Conservation (phyloP, 2,888 invertebrate genomes). For the Liposcelis brunnea region DNA sequence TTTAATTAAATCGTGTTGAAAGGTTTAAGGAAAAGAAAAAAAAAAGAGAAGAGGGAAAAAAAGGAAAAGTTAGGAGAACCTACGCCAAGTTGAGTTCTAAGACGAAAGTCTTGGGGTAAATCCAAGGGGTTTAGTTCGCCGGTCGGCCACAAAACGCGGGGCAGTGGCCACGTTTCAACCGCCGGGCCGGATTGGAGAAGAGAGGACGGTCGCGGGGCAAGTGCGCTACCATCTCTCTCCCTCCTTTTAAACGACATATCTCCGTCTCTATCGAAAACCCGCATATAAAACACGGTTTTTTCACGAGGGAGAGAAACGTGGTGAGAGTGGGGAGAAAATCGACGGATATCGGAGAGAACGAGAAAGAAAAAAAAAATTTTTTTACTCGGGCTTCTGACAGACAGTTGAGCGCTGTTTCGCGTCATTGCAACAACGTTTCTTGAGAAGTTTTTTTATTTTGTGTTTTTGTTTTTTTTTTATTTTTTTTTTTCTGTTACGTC, state of each 20-base stretch:
- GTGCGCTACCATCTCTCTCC: constrained; percentile 18
- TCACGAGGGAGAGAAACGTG: constrained; percentile 10
- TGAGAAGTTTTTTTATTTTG: no score
- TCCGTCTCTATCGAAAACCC: constrained; percentile 13
- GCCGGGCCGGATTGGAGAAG: constrained; percentile 17
- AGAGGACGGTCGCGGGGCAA: constrained; percentile 17
- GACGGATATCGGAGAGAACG: constrained; percentile 11
- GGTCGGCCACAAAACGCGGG: constrained; percentile 21
- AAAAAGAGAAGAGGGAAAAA: no score
- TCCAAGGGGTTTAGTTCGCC: constrained; percentile 19
- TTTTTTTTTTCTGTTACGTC: no score
- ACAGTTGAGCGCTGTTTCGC: constrained; percentile 4
- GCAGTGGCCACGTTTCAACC: constrained; percentile 20
- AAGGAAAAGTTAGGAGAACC: no score
- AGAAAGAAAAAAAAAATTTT: constrained; percentile 8
- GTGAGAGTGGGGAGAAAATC: constrained; percentile 10
- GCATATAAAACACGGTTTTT: constrained; percentile 16
- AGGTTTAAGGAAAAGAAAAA: no score
- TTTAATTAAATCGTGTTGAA: no score
- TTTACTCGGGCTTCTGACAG: neutral
- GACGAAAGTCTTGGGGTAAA: constrained; percentile 13
- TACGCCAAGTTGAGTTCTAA: neutral
- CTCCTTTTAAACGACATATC: constrained; percentile 8
- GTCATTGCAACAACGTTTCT: no score
- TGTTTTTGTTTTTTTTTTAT: no score